Evolutionary conservation across 2,888 invertebrate species (phyloP).

Genomic region (Pristionchus arcanus): DNA sequence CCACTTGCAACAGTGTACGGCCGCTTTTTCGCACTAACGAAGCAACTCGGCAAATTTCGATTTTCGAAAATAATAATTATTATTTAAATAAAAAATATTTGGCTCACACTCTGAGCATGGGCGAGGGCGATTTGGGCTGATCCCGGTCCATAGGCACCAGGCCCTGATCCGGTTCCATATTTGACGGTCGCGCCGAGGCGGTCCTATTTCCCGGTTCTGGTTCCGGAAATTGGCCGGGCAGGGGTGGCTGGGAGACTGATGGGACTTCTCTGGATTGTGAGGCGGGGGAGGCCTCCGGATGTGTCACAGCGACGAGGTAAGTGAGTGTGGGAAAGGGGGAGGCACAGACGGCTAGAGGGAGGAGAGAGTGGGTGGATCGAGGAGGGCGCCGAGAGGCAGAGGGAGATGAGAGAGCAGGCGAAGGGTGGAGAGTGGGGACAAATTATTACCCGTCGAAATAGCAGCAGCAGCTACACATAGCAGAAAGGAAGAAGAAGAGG

Average conservation of each 20-base stretch:
- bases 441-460: neutral
- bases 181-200: neutral
- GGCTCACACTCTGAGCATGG: conserved; percentile 48
- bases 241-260: conserved; percentile 25
- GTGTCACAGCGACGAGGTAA: neutral
- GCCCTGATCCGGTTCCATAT: neutral
- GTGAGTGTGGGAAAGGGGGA: conserved; percentile 11
- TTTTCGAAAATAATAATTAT: neutral
- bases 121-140: conserved; percentile 43
- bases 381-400: neutral
- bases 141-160: neutral
- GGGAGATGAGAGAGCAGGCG: neutral
- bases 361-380: neutral
- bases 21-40: conserved; percentile 20
- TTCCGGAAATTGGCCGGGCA: conserved; percentile 5
- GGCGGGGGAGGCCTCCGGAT: conserved; percentile 24
- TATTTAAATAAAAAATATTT: neutral
- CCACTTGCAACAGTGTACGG: neutral
- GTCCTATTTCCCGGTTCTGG: conserved; percentile 18
- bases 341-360: neutral
- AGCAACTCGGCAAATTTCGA: neutral
- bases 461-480: conserved; percentile 15
- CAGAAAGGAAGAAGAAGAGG: neutral
- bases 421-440: neutral
- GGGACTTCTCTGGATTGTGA: conserved; percentile 2